These are phyloP conservation scores for Hyperoodon ampullatus DNA, from an alignment of 2,113 vertebrate species.

Conservation along the genomic window DNA sequence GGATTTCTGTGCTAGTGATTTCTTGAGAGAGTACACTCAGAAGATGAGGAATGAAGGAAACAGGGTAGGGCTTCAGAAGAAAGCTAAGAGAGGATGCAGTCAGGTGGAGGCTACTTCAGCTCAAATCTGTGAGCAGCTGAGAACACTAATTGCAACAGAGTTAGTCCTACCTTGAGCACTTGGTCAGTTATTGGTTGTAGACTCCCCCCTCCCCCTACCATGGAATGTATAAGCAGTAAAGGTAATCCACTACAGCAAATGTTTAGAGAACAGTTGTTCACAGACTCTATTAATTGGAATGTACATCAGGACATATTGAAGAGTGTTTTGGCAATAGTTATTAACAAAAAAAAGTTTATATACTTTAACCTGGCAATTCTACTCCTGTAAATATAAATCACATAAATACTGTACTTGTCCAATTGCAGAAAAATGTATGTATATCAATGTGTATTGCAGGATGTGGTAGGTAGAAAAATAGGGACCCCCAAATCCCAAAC, in stretches of 20 bases:
- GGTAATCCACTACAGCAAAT: neutral
- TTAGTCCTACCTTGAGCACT: neutral
- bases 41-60: neutral
- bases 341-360: neutral
- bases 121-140: neutral
- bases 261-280: neutral
- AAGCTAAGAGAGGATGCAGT: neutral
- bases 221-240: neutral
- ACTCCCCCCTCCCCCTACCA: fast-evolving
- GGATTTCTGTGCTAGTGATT: neutral
- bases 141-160: neutral
- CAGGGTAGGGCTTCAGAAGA: neutral
- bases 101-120: neutral
- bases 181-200: neutral
- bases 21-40: neutral
- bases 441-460: neutral
- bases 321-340: neutral
- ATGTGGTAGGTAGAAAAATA: neutral
- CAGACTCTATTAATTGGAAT: neutral
- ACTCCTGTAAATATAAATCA: neutral
- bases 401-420: too few relatives aligned
- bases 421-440: neutral
- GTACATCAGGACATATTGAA: neutral
- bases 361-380: neutral
- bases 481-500: neutral